Evolutionary conservation across 2,797 vertebrate species (phyloP), one percentile per base, ranked within the genome.

Genomic region (Syndactyla subalaris): DNA sequence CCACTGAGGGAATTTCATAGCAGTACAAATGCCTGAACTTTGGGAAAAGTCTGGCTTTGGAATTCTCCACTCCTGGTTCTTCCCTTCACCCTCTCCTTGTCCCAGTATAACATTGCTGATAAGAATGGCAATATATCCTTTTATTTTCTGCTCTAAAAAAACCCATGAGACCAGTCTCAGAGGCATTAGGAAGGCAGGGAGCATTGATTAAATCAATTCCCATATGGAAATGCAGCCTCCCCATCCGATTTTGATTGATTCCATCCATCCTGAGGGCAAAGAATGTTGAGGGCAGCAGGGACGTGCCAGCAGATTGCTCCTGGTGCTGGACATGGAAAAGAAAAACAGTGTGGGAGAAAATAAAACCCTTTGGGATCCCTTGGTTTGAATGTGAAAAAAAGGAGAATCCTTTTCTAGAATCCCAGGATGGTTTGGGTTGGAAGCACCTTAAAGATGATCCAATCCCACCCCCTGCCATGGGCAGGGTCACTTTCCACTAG

Each of bases 181-280:
- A 88, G 85, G 91, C 86, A 70, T 78, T 91, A 71, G 90, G 70
- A 45, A 79, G 84, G 85, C 80, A 81, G 71, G 52, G 73, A 86
- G 62, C 39, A 62, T 80, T 92, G 87, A 92, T 91, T 94, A 84
- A 92, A 93, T 41, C 49, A 65, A 41, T 32, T 66, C 81, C 87
- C 38, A 43, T 10, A 54, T 32, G 83, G 91, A 90, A 93, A 85
- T 74, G 62, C 38, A 38, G 30, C 72, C 54, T 45, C 32, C 54
- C 51, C 34, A 48, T 63, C 65, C 21, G 11, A 75, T 81, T 85
- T 86, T 74, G 38, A 43, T 52, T 46, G 75, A 82, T 71, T 52
- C 70, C 92, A 92, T 70, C 45, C 74, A 46, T 46, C 26, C n/a
- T 13, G 71, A 82, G 58, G 74, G 34, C 34, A 61, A 45, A 59